phyloP scores from a whole-genome alignment of 2,113 vertebrate genomes.

The cattle (Bos taurus) region ARS-UCD2.0 NC_037348.1:39592001-39592500 shows the following conservation, averaged over 20 bases:
- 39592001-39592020: not conserved
- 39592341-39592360: not conserved
- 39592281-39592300: not conserved
- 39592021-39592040: not conserved
- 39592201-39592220: not conserved
- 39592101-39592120: not conserved
- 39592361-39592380: not conserved
- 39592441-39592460: not conserved
- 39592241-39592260: not conserved
- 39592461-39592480: not conserved
- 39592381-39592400: not conserved
- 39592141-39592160: not conserved
- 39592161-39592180: not conserved
- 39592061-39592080: not conserved
- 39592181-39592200: not conserved
- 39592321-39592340: not conserved
- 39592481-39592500: not conserved
- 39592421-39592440: not conserved
- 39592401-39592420: not conserved
- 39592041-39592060: not conserved
- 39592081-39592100: not conserved
- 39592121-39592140: not conserved
- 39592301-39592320: not conserved
- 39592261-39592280: not conserved
- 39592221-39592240: not conserved